phyloP scores from a whole-genome alignment of 2,113 vertebrate genomes.

The Lutjanus erythropterus region DNA sequence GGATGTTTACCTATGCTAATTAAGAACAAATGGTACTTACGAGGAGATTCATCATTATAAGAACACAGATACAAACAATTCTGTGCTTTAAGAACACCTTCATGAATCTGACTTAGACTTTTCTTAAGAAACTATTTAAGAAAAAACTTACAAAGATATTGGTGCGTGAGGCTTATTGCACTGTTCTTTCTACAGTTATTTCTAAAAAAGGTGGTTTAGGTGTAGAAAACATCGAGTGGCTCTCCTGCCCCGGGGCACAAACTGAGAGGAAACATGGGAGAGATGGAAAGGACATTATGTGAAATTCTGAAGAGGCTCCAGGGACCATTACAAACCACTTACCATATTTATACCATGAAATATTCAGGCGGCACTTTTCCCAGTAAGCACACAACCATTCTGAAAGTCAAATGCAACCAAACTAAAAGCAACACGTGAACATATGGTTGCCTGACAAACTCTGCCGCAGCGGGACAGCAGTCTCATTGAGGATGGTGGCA shows the following conservation, averaged over 20 bases:
- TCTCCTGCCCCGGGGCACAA: slow-evolving; percentile 7
- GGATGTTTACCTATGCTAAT: no score
- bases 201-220: slow-evolving; percentile 11
- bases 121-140: no score
- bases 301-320: slow-evolving; percentile 55
- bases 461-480: slow-evolving; percentile 16
- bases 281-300: slow-evolving; percentile 51
- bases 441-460: slow-evolving; percentile 38
- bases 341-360: slow-evolving; percentile 79
- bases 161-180: no score
- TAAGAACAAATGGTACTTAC: no score
- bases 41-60: no score
- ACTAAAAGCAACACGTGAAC: slow-evolving; percentile 57
- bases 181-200: slow-evolving; percentile 2
- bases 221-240: slow-evolving; percentile 34
- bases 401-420: slow-evolving; percentile 51
- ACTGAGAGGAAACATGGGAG: slow-evolving; percentile 25
- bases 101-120: no score
- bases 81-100: no score
- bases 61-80: no score
- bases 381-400: slow-evolving; percentile 51
- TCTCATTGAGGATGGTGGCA: no score
- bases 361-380: slow-evolving; percentile 74
- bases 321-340: slow-evolving; percentile 77
- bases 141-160: no score